Conservation (phyloP, 2,888 invertebrate genomes). For the Panzeria rudis region DNA sequence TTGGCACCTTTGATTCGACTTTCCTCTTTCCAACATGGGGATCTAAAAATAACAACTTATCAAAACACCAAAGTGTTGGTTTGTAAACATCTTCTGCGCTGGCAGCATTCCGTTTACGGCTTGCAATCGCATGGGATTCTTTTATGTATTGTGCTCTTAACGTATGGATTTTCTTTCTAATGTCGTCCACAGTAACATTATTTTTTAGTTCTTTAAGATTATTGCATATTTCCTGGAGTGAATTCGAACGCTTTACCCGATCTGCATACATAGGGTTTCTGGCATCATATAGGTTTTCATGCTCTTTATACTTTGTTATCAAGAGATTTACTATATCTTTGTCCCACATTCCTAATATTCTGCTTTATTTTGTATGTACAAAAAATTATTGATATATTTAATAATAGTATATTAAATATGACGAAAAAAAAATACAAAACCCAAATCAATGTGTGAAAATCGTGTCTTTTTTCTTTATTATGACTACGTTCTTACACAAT, state of each 20-base stretch:
- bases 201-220: neutral
- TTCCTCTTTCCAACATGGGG: neutral
- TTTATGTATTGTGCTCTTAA: neutral
- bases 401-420: no score
- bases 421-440: no score
- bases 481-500: no score
- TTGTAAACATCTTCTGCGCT: neutral
- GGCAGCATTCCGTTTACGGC: neutral
- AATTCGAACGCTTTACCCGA: neutral
- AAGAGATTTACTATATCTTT: neutral
- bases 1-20: neutral
- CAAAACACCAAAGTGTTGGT: neutral
- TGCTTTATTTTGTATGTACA: neutral
- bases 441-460: neutral
- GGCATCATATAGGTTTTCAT: neutral
- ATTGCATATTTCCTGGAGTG: neutral
- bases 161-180: neutral
- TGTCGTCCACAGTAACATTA: neutral
- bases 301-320: slow-evolving; percentile 10
- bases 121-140: neutral
- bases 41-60: neutral
- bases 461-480: neutral
- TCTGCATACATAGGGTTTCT: neutral
- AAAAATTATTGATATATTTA: no score
- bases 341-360: neutral